These are phyloP conservation scores for Chironomus tentans DNA, from an alignment of 2,888 invertebrate genomes.

Conservation along the genomic window DNA sequence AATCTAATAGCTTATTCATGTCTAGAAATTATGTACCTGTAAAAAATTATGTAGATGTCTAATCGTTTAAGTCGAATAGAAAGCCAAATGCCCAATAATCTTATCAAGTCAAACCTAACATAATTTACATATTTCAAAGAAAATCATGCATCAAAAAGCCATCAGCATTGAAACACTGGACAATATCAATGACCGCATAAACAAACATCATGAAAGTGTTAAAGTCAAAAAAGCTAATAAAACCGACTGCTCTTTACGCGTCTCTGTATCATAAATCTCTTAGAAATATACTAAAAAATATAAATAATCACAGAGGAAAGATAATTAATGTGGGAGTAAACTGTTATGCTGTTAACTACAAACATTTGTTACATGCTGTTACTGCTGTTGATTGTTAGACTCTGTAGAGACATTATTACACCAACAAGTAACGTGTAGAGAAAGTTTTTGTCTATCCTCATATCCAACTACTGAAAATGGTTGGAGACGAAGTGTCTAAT, in stretches of 20 bases:
- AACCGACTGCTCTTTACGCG: not conserved
- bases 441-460: too few species aligned
- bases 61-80: too few species aligned
- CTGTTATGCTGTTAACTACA: not conserved
- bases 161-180: not conserved
- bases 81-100: too few species aligned
- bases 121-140: not conserved
- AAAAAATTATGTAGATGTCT: too few species aligned
- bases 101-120: not conserved
- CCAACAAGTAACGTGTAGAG: too few species aligned
- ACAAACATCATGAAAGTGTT: not conserved
- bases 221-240: not conserved
- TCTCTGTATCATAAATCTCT: not conserved
- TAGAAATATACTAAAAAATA: not conserved
- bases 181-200: not conserved
- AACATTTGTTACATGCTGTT: not conserved
- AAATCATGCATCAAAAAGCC: not conserved
- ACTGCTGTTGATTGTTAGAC: not conserved
- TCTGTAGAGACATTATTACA: too few species aligned
- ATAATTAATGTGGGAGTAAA: conserved; percentile 25
- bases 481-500: too few species aligned
- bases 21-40: too few species aligned
- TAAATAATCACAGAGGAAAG: not conserved
- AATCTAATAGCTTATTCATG: too few species aligned
- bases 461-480: too few species aligned